Conservation (phyloP, 2,797 vertebrate genomes). For the Antrozous pallidus region DNA sequence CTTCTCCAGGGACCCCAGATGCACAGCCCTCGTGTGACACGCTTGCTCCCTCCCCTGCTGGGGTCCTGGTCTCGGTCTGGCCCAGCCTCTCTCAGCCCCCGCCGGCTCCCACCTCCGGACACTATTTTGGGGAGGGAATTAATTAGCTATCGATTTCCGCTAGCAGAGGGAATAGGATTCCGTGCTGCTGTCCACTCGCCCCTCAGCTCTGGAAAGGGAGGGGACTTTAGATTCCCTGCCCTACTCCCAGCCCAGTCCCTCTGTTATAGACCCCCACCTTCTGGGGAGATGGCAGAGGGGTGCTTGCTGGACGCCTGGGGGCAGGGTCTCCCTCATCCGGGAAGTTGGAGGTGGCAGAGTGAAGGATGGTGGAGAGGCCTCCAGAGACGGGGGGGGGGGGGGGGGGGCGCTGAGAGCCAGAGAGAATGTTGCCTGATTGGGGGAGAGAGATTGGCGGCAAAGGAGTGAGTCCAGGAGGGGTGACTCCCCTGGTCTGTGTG, state of each 20-base stretch:
- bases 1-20: neutral
- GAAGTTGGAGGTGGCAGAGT: neutral
- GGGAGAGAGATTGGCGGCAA: neutral
- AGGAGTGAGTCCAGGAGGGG: neutral
- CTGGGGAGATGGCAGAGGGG: neutral
- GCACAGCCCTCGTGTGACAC: neutral
- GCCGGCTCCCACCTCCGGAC: neutral
- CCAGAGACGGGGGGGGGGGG: neutral
- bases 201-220: neutral
- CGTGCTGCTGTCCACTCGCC: conserved; percentile 42
- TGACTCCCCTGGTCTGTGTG: neutral
- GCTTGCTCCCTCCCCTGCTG: neutral
- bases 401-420: neutral
- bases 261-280: neutral
- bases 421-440: neutral
- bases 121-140: conserved; percentile 75
- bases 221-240: neutral
- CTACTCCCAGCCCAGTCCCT: neutral
- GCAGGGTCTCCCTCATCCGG: neutral
- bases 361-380: neutral
- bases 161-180: conserved; percentile 56
- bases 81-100: neutral
- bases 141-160: conserved; percentile 76
- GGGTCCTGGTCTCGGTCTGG: neutral
- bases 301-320: neutral